A percentile compares a stretch with the other conserved stretches of the same genome.
phyloP scores from a whole-genome alignment of 2,113 vertebrate species.

The Hydrolagus affinis region DNA sequence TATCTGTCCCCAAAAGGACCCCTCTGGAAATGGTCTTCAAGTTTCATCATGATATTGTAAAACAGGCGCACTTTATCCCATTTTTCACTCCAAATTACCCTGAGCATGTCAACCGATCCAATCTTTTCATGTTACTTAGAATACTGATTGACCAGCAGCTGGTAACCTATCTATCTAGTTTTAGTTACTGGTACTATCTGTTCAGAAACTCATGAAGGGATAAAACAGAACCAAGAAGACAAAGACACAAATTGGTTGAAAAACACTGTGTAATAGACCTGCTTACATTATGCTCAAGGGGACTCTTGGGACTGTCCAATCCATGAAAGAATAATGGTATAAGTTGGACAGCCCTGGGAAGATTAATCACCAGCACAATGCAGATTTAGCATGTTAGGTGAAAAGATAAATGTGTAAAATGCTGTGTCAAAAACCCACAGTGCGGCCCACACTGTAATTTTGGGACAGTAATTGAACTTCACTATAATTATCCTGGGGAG shows the following conservation, averaged over 20 bases:
- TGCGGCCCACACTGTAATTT: slow-evolving; percentile 70
- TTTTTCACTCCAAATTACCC: slow-evolving; percentile 19
- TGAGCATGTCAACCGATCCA: background rate
- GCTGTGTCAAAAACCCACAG: slow-evolving; percentile 70
- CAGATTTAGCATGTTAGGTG: slow-evolving; percentile 77
- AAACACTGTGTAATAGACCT: slow-evolving; percentile 68
- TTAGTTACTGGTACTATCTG: slow-evolving; percentile 29
- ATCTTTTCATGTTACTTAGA: slow-evolving; percentile 4
- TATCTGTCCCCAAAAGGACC: slow-evolving; percentile 24
- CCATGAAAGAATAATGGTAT: slow-evolving; percentile 71
- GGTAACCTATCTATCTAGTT: slow-evolving; percentile 31
- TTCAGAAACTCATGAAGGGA: slow-evolving; percentile 29
- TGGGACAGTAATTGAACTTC: slow-evolving; percentile 94
- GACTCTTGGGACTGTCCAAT: slow-evolving; percentile 73
- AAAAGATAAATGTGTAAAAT: slow-evolving; percentile 90
- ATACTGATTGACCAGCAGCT: slow-evolving; percentile 28
- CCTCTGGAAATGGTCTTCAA: background rate
- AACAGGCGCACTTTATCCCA: slow-evolving; percentile 2
- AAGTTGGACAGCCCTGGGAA: slow-evolving; percentile 56
- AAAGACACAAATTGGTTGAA: slow-evolving; percentile 70
- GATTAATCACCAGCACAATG: slow-evolving; percentile 87
- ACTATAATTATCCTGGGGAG: slow-evolving; percentile 96
- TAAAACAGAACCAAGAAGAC: slow-evolving; percentile 45
- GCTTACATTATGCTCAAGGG: slow-evolving; percentile 73
- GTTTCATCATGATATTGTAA: slow-evolving; percentile 19